phyloP scores from a whole-genome alignment of 2,888 invertebrate genomes.

The Phytoseiulus persimilis region DNA sequence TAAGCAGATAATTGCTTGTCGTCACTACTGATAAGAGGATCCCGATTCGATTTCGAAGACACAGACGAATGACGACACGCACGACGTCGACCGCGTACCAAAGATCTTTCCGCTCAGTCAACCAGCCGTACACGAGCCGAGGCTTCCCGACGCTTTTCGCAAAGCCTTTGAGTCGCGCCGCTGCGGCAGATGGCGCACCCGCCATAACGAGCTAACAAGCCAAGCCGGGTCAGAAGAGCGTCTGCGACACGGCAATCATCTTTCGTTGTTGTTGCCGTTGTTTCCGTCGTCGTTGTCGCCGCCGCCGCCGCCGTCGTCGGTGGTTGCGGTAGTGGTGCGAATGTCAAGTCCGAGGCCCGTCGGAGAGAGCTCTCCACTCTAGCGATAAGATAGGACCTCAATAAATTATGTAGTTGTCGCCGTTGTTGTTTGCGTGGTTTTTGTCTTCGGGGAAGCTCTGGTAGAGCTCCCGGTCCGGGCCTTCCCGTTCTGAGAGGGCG shows the following conservation, averaged over 20 bases:
- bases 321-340: background rate
- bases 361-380: background rate
- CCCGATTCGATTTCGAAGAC: background rate
- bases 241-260: background rate
- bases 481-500: background rate
- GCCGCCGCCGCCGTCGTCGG: background rate
- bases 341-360: background rate
- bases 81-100: background rate
- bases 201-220: slow-evolving; percentile 5
- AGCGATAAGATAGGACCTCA: slow-evolving; percentile 35
- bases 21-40: background rate
- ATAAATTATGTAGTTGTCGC: slow-evolving; percentile 33
- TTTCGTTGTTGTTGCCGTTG: background rate
- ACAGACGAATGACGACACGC: background rate
- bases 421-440: background rate
- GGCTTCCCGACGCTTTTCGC: background rate
- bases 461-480: background rate
- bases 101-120: background rate
- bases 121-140: background rate
- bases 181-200: background rate
- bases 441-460: background rate
- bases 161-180: background rate
- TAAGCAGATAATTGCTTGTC: background rate
- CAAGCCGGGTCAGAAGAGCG: background rate
- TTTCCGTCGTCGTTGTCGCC: background rate